phyloP scores from a whole-genome alignment of 2,797 vertebrate species.

The Halcyon chelicuti region DNA sequence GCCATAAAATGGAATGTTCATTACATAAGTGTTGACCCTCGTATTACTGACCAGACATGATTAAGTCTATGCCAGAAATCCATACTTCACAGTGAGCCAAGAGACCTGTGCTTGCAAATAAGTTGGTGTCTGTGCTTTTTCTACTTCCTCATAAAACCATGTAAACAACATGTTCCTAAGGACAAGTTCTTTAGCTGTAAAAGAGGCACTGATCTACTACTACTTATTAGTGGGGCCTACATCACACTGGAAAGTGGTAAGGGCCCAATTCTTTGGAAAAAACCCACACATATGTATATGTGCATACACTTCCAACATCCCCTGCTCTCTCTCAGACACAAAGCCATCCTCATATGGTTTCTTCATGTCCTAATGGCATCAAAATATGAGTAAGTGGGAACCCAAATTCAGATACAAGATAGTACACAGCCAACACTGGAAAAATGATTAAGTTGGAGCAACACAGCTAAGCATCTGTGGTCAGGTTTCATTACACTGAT shows the following conservation, averaged over 20 bases:
- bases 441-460: not conserved
- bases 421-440: not conserved
- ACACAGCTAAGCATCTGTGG: not conserved
- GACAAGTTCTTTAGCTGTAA: not conserved
- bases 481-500: not conserved
- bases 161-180: not conserved
- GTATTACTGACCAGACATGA: not conserved
- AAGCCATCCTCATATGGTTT: not conserved
- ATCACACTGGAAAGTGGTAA: not conserved
- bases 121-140: not conserved
- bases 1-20: not conserved
- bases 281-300: fast-evolving
- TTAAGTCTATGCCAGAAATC: not conserved
- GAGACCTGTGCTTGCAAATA: not conserved
- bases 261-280: not conserved
- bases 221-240: not conserved
- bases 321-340: not conserved
- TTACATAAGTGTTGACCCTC: not conserved
- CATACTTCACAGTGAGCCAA: not conserved
- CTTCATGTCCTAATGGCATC: not conserved
- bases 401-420: not conserved
- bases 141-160: not conserved
- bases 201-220: not conserved
- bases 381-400: not conserved
- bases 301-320: not conserved